Evolutionary conservation across 2,113 vertebrate species (phyloP), one percentile per base, ranked within the genome.

Genomic region (Melospiza georgiana): DNA sequence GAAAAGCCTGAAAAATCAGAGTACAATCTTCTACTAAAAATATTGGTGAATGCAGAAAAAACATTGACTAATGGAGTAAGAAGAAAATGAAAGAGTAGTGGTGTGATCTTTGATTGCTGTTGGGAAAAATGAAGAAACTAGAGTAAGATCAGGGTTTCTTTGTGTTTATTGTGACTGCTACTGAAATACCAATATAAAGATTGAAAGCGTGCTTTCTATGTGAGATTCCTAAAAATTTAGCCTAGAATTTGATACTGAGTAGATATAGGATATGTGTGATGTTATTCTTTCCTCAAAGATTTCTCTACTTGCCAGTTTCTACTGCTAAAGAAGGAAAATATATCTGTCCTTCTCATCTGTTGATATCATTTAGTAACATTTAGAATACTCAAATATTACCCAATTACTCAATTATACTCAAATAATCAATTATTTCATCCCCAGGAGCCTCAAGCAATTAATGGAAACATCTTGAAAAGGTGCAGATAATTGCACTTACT

Each of bases 1-100:
- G 69, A 90, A 90, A 94, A 88, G 37, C 33, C 35, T 71, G 62
- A 49, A 90, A 95, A 86, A 85, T 46, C 35, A 48, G 63, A 84
- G 44, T 61, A 48, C 17, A 46, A 16, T 67, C 84, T 95, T 63
- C 48, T 31, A 54, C 28, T 93, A 89, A 79, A 87, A 81, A 63
- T 71, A 31, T 3, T 6, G 2, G 13, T 54, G 44, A 81, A 65
- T 31, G 21, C 7, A 92, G 66, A 59, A 72, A 86, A 84, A 89
- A 21, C 33, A 44, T 49, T 1, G 0, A 33, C 71, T 73, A 62
- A 78, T n/a, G 10, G 4, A 62, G 19, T 13, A 63, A 57, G 15
- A 17, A 48, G 72, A 65, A 68, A 39, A 74, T 21, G 9, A 41
- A 72, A 80, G 37, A 43, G 2, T 74, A 11, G 3, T 73, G 37